phyloP scores from a whole-genome alignment of 2,113 vertebrate genomes.

The Platichthys flesus region DNA sequence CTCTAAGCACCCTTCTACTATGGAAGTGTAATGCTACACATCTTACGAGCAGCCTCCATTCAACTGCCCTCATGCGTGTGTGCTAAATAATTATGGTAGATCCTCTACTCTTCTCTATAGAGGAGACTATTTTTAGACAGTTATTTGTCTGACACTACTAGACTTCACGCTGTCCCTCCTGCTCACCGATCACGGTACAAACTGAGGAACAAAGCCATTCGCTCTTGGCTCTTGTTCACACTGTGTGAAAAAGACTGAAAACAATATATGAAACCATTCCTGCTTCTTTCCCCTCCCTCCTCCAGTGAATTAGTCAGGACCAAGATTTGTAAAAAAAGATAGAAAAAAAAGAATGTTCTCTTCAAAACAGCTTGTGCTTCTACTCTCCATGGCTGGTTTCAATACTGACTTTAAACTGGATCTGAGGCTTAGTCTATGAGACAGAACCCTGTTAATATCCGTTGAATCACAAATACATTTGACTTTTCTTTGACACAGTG shows the following conservation, averaged over 20 bases:
- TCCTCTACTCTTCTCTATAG: too few species aligned
- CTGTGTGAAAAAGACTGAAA: neutral
- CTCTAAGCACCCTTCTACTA: too few species aligned
- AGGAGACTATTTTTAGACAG: too few species aligned
- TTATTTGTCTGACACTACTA: too few species aligned
- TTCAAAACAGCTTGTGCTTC: neutral
- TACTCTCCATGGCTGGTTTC: neutral
- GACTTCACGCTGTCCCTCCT: too few species aligned
- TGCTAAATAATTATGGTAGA: too few species aligned
- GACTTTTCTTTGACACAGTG: constrained; percentile 19
- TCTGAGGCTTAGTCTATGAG: neutral
- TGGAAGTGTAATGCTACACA: too few species aligned
- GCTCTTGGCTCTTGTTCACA: neutral
- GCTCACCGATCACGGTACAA: neutral
- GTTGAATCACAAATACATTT: constrained; percentile 12
- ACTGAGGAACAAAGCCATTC: neutral
- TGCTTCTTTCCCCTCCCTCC: neutral
- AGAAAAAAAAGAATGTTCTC: neutral
- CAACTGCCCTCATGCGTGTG: too few species aligned
- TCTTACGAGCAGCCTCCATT: too few species aligned
- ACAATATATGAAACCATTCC: neutral
- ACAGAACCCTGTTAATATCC: constrained; percentile 31
- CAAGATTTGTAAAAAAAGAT: neutral
- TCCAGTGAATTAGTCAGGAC: neutral
- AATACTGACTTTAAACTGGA: constrained; percentile 20